Evolutionary conservation across 2,113 vertebrate genomes (phyloP), one percentile per base, ranked within the genome.

Genomic region (Heliornis fulica): DNA sequence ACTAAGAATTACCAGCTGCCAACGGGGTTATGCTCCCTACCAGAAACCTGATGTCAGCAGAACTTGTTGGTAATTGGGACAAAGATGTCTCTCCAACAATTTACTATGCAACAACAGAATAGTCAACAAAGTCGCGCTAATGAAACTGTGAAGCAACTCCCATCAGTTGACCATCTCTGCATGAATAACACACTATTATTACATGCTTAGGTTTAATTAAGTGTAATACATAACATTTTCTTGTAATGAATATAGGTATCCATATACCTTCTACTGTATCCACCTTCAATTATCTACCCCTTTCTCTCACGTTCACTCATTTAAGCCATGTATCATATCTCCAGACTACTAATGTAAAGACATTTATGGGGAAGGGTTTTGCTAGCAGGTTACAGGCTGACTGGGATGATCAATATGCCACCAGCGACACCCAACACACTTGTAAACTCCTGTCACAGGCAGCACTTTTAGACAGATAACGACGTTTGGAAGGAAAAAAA

Each of bases 161-260:
- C 78, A 83, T 93, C 83, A 96, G 78, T 91, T 90, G 48, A 77
- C 77, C 81, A 78, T 89, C 60, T 60, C 79, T 83, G 36, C 96
- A 87, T 92, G 80, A 97, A 94, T 76, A 59, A 97, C 65, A 46
- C 88, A 50, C 78, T 96, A 50, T 75, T 94, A 93, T 75, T 94
- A 93, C 93, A 87, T 75, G 57, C 91, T 97, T 93, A 94, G 80
- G 69, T 97, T 96, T 97, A 97, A 96, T 97, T 97, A 94, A 96
- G 82, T 82, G 60, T 91, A 97, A 68, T 77, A 92, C 78, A 97
- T 76, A 96, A 92, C 34, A 29, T 70, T 64, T 87, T 46, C 12
- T 92, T 94, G 92, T 87, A 90, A 56, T 66, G 46, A 51, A 87
- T 77, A 29, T 64, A 97, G 79, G 66, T 93, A 87, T 78, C 57